Evolutionary conservation across 2,113 vertebrate species (phyloP).

Genomic region (Chaetops frenatus): DNA sequence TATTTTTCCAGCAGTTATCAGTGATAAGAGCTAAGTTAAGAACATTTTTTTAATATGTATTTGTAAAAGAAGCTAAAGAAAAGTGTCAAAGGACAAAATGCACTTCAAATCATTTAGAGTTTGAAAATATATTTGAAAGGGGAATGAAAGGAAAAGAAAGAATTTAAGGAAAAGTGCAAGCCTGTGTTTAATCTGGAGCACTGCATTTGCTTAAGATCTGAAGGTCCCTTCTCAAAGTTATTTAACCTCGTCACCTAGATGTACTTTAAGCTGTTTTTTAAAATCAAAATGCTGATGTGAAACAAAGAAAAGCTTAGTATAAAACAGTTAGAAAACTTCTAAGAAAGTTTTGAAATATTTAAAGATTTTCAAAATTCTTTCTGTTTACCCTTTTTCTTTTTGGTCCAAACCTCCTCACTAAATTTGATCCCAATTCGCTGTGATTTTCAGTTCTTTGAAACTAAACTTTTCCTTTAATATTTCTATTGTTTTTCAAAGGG

Average conservation of each 20-base stretch:
- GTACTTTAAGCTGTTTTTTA: not conserved
- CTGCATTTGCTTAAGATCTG: conserved; percentile 20
- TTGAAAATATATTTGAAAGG: conserved; percentile 10
- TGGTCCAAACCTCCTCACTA: not conserved
- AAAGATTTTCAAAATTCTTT: not conserved
- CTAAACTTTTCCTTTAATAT: not conserved
- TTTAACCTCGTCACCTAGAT: conserved; percentile 34
- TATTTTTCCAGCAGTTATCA: not conserved
- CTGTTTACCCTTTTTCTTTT: not conserved
- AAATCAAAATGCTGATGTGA: not conserved
- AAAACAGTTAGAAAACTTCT: not conserved
- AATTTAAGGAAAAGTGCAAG: not conserved
- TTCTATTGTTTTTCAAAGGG: not conserved
- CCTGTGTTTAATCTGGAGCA: not conserved
- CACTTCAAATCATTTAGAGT: not conserved
- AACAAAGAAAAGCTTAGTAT: not conserved
- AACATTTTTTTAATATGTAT: not conserved
- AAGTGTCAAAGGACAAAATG: not conserved
- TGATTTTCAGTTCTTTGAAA: not conserved
- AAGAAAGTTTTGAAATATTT: not conserved
- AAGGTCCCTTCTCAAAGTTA: not conserved
- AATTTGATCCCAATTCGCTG: not conserved
- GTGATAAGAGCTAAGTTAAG: not conserved
- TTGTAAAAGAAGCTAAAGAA: not conserved
- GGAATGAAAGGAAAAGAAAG: conserved; percentile 9